A percentile compares a stretch with the other conserved stretches of the same genome.
Evolutionary conservation across 2,888 invertebrate species (phyloP).

Genomic region (Sarcophaga subvicina): DNA sequence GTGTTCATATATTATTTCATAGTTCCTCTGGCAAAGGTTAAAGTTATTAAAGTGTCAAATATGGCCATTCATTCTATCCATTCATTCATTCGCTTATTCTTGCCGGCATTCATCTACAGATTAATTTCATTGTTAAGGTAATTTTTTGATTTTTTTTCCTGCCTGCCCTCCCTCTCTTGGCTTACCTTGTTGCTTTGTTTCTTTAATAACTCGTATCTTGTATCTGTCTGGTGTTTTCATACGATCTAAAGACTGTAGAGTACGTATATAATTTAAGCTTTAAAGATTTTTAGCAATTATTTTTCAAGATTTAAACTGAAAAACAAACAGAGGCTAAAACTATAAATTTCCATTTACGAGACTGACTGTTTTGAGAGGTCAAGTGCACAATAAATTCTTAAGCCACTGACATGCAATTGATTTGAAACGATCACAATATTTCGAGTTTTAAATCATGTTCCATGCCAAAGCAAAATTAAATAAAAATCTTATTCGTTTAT

Average conservation of each 20-base stretch:
- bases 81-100: conserved; percentile 61
- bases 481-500: no score
- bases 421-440: no score
- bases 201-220: not conserved
- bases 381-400: not conserved
- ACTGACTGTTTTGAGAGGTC: not conserved
- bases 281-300: conserved; percentile 26
- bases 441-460: no score
- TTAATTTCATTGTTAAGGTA: conserved; percentile 54
- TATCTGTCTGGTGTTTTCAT: not conserved
- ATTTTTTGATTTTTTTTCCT: conserved; percentile 2
- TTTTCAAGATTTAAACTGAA: conserved; percentile 15
- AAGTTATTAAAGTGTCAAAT: conserved; percentile 69
- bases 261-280: conserved; percentile 25
- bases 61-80: conserved; percentile 49
- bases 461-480: no score
- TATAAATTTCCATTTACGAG: not conserved
- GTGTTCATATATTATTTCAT: not conserved
- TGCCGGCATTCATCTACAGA: not conserved
- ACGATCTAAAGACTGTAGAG: not conserved
- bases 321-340: not conserved
- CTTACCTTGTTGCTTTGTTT: conserved; percentile 10
- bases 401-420: not conserved
- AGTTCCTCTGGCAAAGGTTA: conserved; percentile 58
- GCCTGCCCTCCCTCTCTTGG: not conserved